Base-by-base conservation (phyloP, 1,140 invertebrate species). In the Saccostrea echinata region DNA sequence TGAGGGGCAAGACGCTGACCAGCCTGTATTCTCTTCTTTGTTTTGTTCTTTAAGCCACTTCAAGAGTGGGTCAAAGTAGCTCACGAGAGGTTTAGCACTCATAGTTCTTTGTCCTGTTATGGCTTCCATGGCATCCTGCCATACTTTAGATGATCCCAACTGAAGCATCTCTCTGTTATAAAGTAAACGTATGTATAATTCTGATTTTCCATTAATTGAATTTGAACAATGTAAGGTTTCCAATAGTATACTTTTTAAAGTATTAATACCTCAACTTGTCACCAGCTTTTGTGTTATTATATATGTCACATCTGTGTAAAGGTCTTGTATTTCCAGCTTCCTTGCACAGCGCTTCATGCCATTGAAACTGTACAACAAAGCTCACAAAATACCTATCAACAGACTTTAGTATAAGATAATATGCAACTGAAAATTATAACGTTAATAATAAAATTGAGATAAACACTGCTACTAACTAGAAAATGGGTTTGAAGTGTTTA, bases 311-410 rank as follows among this genome's bases (percentile, higher is more conserved):
- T 85, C 87, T 86, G 27, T 90, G 87, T 11, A 90, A 71, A 0
- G 87, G 87, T 16, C 96, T 96, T 0, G 92, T 94, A 94, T 98
- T 97, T 3, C 97, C 97, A 0, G 97, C 96, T 0, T 96, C 96
- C 71, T 96, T 95, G 92, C 98, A 99, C 68, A 98, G 94, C 0
- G 97, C 96, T 76, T 97, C 95, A 93, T 98, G 97, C 24, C 98
- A 96, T 94, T 99, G 98, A 95, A 98, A 99, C 94, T 98, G 98
- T 8, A 98, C 96, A 4, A 99, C 96, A 1, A 97, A 97, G 88
- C 97, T 97, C 33, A 98, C 97, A 95, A 98, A 99, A 94, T 98
- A 98, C 95, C 98, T 98, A 33, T n/a, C 0, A 80, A 80, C 3
- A 80, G 35, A 3, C 35, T 8, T 43, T 43, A 43, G 43, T 43